These are phyloP conservation scores for Hemaris fuciformis DNA, from an alignment of 2,888 invertebrate species.

Conservation along the genomic window DNA sequence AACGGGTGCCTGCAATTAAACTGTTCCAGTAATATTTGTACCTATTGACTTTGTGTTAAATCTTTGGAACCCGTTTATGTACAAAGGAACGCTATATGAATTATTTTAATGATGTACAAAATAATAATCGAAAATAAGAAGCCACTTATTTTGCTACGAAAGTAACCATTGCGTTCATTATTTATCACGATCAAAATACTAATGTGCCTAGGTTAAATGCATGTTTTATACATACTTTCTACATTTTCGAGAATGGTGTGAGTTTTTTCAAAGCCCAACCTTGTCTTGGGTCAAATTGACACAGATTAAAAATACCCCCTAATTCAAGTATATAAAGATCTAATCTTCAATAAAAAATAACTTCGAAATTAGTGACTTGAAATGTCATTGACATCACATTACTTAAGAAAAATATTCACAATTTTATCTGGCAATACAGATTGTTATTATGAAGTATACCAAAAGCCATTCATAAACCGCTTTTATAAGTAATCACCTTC, in stretches of 20 bases:
- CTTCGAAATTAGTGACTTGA: conserved; percentile 75
- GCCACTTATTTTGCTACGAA: conserved; percentile 72
- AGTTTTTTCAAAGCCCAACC: conserved; percentile 51
- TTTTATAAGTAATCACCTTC: conserved; percentile 62
- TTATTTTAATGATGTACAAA: conserved; percentile 64
- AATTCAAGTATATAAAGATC: conserved; percentile 73
- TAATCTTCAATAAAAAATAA: conserved; percentile 77
- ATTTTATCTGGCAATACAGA: conserved; percentile 82
- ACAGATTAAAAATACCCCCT: conserved; percentile 64
- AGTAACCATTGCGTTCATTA: conserved; percentile 67
- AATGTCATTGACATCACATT: conserved; percentile 77
- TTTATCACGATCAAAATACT: conserved; percentile 67
- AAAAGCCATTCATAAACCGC: conserved; percentile 61
- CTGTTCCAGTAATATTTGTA: conserved; percentile 65
- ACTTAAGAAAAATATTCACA: conserved; percentile 80
- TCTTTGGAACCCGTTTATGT: conserved; percentile 71
- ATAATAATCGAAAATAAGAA: conserved; percentile 70
- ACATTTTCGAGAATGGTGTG: conserved; percentile 61
- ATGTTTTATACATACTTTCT: conserved; percentile 72
- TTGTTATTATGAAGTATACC: conserved; percentile 71
- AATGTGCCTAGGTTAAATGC: conserved; percentile 74
- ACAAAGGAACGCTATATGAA: conserved; percentile 74
- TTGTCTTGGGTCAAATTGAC: conserved; percentile 58
- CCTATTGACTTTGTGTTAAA: conserved; percentile 62
- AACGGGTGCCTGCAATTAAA: conserved; percentile 70